phyloP scores from a whole-genome alignment of 2,797 vertebrate genomes.

The Ptychadena robeensis region DNA sequence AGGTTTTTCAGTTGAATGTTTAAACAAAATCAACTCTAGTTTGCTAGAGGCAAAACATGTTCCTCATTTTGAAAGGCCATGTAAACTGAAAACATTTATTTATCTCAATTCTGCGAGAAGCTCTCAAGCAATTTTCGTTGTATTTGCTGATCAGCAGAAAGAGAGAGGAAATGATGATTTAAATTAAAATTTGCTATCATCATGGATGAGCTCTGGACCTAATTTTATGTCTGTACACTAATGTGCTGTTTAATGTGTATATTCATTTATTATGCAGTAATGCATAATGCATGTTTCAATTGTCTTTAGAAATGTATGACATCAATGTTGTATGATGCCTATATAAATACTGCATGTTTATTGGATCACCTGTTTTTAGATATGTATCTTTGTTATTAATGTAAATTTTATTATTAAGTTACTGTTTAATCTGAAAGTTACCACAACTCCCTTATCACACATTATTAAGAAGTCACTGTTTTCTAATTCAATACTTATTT shows the following conservation, averaged over 20 bases:
- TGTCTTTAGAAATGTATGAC: neutral
- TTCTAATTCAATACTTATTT: neutral
- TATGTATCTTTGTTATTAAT: neutral
- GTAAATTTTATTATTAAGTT: neutral
- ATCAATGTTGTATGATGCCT: neutral
- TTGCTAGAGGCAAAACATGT: neutral
- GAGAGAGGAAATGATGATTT: neutral
- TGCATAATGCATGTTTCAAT: neutral
- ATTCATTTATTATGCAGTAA: neutral
- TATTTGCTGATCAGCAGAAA: neutral
- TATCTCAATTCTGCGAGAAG: neutral
- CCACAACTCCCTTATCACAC: neutral
- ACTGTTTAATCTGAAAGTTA: neutral
- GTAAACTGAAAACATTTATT: neutral
- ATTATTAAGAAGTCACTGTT: neutral
- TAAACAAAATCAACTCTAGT: neutral
- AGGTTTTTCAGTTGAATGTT: neutral
- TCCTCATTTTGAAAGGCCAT: neutral
- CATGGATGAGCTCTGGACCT: neutral
- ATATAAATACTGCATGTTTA: constrained; percentile 7
- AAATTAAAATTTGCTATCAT: neutral
- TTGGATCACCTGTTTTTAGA: neutral
- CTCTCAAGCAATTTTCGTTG: neutral
- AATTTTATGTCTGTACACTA: neutral
- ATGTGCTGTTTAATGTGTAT: neutral